Conservation (phyloP, 1,140 invertebrate species). For the Propsilocerus akamusi region DNA sequence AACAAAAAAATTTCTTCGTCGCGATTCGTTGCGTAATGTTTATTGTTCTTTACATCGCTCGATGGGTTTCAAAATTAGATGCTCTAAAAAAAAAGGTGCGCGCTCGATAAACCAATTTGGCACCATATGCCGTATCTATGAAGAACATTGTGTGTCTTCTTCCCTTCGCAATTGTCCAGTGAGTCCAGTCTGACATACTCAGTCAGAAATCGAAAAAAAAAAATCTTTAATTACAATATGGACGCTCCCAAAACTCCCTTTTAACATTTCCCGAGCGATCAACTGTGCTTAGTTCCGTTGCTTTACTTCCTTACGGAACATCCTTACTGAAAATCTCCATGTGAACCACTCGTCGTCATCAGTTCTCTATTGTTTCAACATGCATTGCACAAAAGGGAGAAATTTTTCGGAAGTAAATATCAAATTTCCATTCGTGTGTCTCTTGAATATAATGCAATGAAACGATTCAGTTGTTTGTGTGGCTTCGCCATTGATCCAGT, state of each 20-base stretch:
- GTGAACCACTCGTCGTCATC: background rate
- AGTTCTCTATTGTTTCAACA: too few relatives aligned
- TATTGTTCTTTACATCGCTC: background rate
- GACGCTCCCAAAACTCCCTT: too few relatives aligned
- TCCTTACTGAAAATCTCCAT: background rate
- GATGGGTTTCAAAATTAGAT: background rate
- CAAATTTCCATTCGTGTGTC: background rate
- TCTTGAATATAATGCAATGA: background rate
- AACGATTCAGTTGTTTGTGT: background rate
- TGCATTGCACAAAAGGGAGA: too few relatives aligned
- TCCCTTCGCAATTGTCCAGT: background rate
- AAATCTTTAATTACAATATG: too few relatives aligned
- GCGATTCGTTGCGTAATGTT: background rate
- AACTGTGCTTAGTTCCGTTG: background rate
- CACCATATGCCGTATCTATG: background rate
- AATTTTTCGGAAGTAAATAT: constrained; percentile 2
- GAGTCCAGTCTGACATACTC: too few relatives aligned
- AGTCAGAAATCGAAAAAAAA: too few relatives aligned
- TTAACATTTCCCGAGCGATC: background rate
- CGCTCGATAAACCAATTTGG: too few relatives aligned
- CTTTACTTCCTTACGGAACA: background rate
- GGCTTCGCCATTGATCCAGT: background rate
- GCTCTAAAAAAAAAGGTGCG: background rate
- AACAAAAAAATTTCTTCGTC: background rate
- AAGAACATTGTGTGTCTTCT: background rate